Base-by-base conservation (phyloP, 1,140 invertebrate genomes). In the Aricia agestis region DNA sequence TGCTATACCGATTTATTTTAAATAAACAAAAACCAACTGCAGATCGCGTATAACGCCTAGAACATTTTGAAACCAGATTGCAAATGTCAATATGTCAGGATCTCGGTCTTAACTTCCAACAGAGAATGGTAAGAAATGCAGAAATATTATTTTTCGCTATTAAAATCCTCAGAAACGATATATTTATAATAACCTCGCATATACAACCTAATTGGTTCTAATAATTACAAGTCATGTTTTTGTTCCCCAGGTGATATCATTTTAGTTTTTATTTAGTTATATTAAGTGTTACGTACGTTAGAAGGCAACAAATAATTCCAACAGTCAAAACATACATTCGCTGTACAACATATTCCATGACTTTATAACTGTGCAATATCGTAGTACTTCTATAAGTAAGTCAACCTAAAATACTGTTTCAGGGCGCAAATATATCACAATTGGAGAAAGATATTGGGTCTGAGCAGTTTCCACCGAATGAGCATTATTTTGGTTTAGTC, bases 401-500 rank as follows among this genome's bases (percentile, higher is more conserved):
- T 36, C 36, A 36, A 36, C 2, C 6, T 13, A 6, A 45, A 45
- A 1, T 45, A 45, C 45, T 41, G 63, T 72, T 94, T 94, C 84
- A 97, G 98, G 98, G 98, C 94, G 97, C 97, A 92, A 99, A 98
- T 95, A 97, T 98, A 92, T 99, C 98, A 81, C 98, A 99, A 92
- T 92, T 99, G 90, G 98, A 99, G 94, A 96, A 97, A 94, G 98
- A 99, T 94, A 99, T 99, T 86, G 98, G 98, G 84, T 95, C 97
- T 79, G 98, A 99, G 93, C 97, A 98, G 89, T 98, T 99, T 93
- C 98, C 98, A 84, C 96, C 97, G 68, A 99, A 99, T 93, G 98
- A 99, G 93, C 97, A 99, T 92, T 99, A 99, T 92, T 99, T 99
- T 94, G 98, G 98, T 87, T 94, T 99, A 93, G 97, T 99, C 74